phyloP scores from a whole-genome alignment of 2,888 invertebrate genomes.

The Euphydryas editha region DNA sequence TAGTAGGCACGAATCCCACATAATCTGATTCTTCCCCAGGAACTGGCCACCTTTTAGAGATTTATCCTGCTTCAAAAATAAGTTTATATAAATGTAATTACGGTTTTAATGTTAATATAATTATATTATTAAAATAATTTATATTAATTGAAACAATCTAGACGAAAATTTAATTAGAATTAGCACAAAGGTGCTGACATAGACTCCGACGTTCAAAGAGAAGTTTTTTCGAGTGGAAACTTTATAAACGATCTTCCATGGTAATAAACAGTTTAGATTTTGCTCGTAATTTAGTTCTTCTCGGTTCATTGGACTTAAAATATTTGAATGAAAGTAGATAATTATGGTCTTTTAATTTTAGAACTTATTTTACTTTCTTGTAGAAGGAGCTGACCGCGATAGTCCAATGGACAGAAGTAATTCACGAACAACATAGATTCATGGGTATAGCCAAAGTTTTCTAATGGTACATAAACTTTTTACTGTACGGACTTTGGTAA shows the following conservation, averaged over 20 bases:
- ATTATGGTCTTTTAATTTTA: background rate
- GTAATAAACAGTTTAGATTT: constrained; percentile 41
- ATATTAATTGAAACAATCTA: constrained; percentile 34
- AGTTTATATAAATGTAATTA: background rate
- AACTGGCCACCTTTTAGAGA: no score
- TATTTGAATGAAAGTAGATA: constrained; percentile 9
- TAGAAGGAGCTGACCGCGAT: background rate
- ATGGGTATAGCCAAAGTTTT: no score
- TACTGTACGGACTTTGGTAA: no score
- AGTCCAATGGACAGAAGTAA: no score
- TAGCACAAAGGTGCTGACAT: constrained; percentile 17
- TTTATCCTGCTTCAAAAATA: no score
- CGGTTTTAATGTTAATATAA: background rate
- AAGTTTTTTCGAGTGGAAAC: constrained; percentile 29
- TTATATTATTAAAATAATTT: constrained; percentile 17
- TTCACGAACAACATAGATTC: no score
- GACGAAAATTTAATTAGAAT: constrained; percentile 34
- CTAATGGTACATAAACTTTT: no score
- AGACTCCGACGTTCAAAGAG: constrained; percentile 31
- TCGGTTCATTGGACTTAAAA: constrained; percentile 38
- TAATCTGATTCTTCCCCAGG: no score
- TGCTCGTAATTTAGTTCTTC: constrained; percentile 40
- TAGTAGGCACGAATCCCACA: no score
- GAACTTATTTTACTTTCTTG: background rate
- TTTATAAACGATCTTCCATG: constrained; percentile 33